Conservation (phyloP, 23 tunicate species). For the Trididemnum nubilum region DNA sequence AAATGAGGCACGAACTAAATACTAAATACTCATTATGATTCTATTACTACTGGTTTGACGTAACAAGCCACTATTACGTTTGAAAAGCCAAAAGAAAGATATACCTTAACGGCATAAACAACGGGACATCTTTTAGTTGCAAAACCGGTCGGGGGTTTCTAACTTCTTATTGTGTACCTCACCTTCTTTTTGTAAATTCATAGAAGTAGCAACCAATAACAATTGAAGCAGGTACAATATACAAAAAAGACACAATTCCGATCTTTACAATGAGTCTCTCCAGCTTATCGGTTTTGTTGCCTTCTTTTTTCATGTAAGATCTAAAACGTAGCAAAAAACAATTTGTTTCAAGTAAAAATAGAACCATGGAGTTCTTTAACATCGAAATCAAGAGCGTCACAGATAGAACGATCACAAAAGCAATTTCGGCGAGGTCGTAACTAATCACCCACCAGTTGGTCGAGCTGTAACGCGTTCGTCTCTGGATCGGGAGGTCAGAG, state of each 20-base stretch:
- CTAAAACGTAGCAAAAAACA: neutral
- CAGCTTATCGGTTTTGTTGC: constrained; percentile 77
- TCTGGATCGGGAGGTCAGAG: neutral
- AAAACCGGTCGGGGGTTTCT: no score
- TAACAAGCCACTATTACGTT: no score
- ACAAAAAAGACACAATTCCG: constrained; percentile 71
- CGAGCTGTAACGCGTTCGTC: no score
- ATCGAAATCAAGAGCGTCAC: neutral
- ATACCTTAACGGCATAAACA: no score
- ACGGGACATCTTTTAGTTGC: no score
- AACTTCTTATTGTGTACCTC: no score
- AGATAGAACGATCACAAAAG: neutral
- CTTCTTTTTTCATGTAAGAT: constrained; percentile 84
- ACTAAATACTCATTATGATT: no score
- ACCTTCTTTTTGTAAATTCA: constrained; percentile 49
- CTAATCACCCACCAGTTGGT: no score
- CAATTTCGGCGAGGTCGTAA: no score
- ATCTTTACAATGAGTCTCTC: constrained; percentile 84
- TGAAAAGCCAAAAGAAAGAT: no score
- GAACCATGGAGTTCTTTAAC: neutral
- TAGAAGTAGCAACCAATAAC: constrained; percentile 87
- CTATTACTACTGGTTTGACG: no score
- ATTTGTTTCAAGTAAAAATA: neutral
- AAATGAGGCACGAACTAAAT: no score
- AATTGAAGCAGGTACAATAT: constrained; percentile 79